Base-by-base conservation (phyloP, 2,113 vertebrate genomes). In the Gallinago media region DNA sequence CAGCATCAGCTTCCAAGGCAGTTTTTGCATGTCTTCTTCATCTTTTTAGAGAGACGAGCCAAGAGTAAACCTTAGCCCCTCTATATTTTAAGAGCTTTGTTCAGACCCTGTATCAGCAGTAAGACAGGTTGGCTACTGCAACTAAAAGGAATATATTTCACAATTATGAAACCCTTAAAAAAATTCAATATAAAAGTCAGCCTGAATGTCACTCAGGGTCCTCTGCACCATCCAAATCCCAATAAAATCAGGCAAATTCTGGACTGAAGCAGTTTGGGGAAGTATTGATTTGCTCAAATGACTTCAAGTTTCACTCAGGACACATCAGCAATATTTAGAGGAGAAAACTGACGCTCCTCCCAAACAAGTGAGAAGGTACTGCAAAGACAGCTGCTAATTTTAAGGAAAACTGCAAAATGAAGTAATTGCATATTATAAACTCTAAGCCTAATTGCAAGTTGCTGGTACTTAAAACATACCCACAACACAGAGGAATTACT, bases 331-430 rank as follows among this genome's bases (percentile, higher is more conserved):
- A 6, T 50, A 79, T 36, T 56, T 50, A 56, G 15, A 66, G 61
- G 46, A 81, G 21, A 65, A 91, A 92, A 55, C 2, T 20, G 67
- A 46, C 78, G 20, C 61, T 56, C n/a, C 40, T 23, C 56, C 54
- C 7, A 5, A 7, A 71, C 9, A 73, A 89, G 38, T 1, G 3
- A 76, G 54, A 23, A 94, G 46, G 73, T 47, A 55, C 40, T 67
- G 66, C 88, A 96, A 42, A 50, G 32, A 85, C 76, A 94, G 83
- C 54, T 91, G 88, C 61, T 85, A 46, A 82, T 91, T 89, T 91
- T 68, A 91, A 92, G 66, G 71, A 84, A 96, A 95, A 89, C 52
- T 78, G 72, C 56, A 92, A 96, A 92, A 94, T 79, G 22, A 96
- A 86, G 86, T 82, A 94, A 94, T 58, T 79, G 78, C 44, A 73